Conservation (phyloP, 1,140 invertebrate genomes). For the Pteromalus puparum region DNA sequence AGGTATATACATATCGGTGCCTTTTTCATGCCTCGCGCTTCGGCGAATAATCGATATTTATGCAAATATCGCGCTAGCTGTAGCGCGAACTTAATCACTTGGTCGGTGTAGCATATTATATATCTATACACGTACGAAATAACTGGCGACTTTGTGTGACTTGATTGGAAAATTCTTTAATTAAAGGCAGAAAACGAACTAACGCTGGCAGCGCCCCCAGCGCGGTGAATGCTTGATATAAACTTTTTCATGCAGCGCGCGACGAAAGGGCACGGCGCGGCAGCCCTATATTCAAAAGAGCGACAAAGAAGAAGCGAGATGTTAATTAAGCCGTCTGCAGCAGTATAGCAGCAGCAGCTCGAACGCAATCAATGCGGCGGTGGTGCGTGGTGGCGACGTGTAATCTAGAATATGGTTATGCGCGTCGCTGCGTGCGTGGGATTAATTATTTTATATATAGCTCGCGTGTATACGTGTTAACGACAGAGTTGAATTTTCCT, state of each 20-base stretch:
- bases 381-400: neutral
- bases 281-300: neutral
- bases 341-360: neutral
- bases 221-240: neutral
- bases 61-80: neutral
- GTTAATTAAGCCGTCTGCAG: conserved; percentile 2
- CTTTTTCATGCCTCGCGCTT: neutral
- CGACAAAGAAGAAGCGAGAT: conserved; percentile 7
- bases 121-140: no score
- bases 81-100: neutral
- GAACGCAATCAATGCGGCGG: conserved; percentile 16
- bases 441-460: neutral
- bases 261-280: neutral
- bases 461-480: no score
- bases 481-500: conserved; percentile 9
- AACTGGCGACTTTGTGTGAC: neutral
- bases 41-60: neutral
- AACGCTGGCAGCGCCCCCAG: no score
- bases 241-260: conserved; percentile 4
- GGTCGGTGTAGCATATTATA: no score
- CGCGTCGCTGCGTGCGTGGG: neutral
- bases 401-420: neutral
- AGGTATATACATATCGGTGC: neutral
- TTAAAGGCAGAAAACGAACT: conserved; percentile 1
- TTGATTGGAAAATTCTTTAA: conserved; percentile 33